Conservation (phyloP, 2,888 invertebrate species). For the Agriopis leucophaearia region DNA sequence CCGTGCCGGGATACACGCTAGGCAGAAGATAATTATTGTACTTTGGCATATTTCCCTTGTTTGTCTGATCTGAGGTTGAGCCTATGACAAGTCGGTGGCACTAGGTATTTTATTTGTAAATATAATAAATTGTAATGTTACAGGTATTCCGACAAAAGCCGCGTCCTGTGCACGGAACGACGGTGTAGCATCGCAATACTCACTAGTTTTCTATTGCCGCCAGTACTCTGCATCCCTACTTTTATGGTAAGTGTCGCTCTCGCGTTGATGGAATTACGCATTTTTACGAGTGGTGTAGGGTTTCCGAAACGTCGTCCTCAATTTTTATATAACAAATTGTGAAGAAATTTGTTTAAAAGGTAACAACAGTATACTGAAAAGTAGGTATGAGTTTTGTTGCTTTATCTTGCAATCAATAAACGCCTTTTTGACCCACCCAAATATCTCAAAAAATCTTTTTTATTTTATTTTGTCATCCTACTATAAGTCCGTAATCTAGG, state of each 20-base stretch:
- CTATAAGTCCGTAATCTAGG: no score
- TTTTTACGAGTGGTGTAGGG: conserved; percentile 16
- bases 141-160: conserved; percentile 92
- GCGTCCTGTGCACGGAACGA: conserved; percentile 91
- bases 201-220: conserved; percentile 91
- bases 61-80: no score
- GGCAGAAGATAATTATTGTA: no score
- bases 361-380: background rate
- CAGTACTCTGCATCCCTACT: conserved; percentile 94
- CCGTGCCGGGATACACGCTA: no score
- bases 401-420: no score
- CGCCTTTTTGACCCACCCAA: no score
- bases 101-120: background rate
- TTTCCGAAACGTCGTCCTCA: background rate
- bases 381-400: background rate
- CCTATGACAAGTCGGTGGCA: background rate
- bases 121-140: conserved; percentile 40
- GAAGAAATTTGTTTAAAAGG: background rate
- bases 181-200: conserved; percentile 92
- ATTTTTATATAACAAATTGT: conserved; percentile 6
- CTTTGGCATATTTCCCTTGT: no score
- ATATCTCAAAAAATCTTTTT: no score
- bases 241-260: conserved; percentile 86
- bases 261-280: conserved; percentile 24
- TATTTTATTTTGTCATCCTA: no score